Conservation (phyloP, 1,140 invertebrate species). For the Macrobrachium nipponense region DNA sequence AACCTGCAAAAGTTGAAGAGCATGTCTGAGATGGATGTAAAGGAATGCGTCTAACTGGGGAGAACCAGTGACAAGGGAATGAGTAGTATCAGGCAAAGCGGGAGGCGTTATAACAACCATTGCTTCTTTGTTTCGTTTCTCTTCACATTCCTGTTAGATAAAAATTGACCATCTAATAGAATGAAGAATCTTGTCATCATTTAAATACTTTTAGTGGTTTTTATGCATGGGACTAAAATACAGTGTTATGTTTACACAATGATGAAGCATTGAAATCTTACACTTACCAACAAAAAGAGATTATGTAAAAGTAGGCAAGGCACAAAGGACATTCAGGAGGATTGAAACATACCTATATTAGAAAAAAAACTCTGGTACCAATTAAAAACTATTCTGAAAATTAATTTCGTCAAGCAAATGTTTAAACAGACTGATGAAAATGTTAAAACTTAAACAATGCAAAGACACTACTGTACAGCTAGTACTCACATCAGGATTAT, state of each 20-base stretch:
- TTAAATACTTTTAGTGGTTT: too few species aligned
- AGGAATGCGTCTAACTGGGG: conserved; percentile 70
- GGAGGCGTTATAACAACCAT: conserved; percentile 33
- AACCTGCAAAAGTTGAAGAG: conserved; percentile 70
- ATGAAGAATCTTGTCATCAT: not conserved
- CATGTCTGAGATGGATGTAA: conserved; percentile 69
- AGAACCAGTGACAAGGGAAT: conserved; percentile 68
- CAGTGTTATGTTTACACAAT: too few species aligned
- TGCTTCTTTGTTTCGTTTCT: conserved; percentile 55
- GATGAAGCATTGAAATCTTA: not conserved
- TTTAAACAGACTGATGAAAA: too few species aligned
- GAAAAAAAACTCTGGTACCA: too few species aligned
- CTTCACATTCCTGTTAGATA: conserved; percentile 41
- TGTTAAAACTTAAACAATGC: too few species aligned
- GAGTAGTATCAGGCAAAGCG: conserved; percentile 36
- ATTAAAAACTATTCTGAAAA: too few species aligned
- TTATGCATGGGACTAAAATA: too few species aligned
- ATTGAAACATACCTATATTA: not conserved
- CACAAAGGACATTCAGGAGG: not conserved
- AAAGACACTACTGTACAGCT: not conserved
- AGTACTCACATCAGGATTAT: conserved; percentile 55
- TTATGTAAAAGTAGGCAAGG: not conserved
- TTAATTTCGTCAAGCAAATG: too few species aligned
- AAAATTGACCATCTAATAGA: not conserved
- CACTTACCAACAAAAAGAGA: not conserved